Conservation (phyloP, 2,888 invertebrate genomes). For the Campoplex nolae region DNA sequence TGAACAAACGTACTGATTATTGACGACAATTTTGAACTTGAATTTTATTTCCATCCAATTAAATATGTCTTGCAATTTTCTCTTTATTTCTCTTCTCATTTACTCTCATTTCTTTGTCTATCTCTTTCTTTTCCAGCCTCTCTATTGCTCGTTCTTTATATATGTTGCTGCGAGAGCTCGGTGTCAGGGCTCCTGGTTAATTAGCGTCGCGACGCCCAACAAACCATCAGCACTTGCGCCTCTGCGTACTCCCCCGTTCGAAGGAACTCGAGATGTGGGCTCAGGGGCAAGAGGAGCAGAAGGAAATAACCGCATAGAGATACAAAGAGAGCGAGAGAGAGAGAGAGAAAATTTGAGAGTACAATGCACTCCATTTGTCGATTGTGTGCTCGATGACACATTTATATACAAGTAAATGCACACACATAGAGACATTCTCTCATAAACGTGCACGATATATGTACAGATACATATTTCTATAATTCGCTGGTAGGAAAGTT, state of each 20-base stretch:
- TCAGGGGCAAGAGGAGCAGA: slow-evolving; percentile 17
- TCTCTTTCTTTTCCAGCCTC: neutral
- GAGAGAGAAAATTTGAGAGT: slow-evolving; percentile 35
- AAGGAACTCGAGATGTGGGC: slow-evolving; percentile 7
- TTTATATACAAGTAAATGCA: slow-evolving; percentile 11
- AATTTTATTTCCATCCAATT: neutral
- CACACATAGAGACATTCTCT: neutral
- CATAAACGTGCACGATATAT: neutral
- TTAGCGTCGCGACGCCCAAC: slow-evolving; percentile 66
- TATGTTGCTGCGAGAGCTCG: slow-evolving; percentile 51
- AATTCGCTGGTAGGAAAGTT: slow-evolving; percentile 47
- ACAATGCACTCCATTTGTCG: slow-evolving; percentile 70
- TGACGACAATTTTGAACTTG: neutral
- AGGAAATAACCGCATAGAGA: neutral
- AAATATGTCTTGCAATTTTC: neutral
- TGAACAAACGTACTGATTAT: neutral
- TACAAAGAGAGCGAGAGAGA: neutral
- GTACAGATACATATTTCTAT: slow-evolving; percentile 32
- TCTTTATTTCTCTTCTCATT: neutral
- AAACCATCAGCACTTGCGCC: slow-evolving; percentile 58
- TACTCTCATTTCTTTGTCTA: too few relatives aligned
- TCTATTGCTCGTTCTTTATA: neutral
- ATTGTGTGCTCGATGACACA: slow-evolving; percentile 63
- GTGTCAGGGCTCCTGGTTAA: slow-evolving; percentile 51
- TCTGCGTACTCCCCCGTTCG: neutral